Evolutionary conservation across 92 coral and sea anemone species (phyloP).

Genomic region (Epizoanthus scotinus): DNA sequence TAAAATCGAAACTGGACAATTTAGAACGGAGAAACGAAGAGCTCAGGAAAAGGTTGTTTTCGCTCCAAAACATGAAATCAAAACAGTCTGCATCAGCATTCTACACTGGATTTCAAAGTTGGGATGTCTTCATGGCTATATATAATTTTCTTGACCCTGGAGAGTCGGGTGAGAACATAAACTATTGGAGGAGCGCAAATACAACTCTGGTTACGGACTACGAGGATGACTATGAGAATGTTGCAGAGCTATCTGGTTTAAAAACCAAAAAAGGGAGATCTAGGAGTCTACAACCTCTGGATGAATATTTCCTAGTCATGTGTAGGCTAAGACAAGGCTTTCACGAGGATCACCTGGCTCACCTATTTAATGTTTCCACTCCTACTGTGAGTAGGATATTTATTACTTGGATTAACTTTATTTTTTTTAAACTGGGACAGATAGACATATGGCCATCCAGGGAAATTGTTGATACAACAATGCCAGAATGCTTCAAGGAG

Average conservation of each 20-base stretch:
- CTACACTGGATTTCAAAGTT: constrained; percentile 43
- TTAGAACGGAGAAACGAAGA: constrained; percentile 8
- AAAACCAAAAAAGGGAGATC: constrained; percentile 36
- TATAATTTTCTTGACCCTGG: constrained; percentile 38
- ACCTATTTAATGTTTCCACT: constrained; percentile 50
- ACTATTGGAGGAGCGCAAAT: constrained; percentile 35
- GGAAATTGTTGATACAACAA: constrained; percentile 46
- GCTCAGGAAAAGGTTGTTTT: constrained; percentile 27
- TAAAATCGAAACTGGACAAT: background rate
- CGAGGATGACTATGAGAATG: too few species aligned
- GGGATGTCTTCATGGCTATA: constrained; percentile 41
- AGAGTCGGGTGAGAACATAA: constrained; percentile 25
- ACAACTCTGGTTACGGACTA: background rate
- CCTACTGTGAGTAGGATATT: constrained; percentile 57
- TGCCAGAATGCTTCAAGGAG: constrained; percentile 60
- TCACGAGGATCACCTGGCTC: constrained; percentile 55
- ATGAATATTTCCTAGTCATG: constrained; percentile 61
- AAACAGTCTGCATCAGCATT: constrained; percentile 34
- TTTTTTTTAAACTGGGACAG: constrained; percentile 48
- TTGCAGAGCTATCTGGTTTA: too few species aligned
- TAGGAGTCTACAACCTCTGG: constrained; percentile 37
- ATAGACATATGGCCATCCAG: constrained; percentile 61
- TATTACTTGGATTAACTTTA: constrained; percentile 60
- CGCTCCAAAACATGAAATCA: constrained; percentile 7
- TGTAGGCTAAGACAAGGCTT: constrained; percentile 66